A percentile compares a stretch with the other conserved stretches of the same genome.
Conservation (phyloP, 23 tunicate genomes). For the Clavelina lepadiformis region DNA sequence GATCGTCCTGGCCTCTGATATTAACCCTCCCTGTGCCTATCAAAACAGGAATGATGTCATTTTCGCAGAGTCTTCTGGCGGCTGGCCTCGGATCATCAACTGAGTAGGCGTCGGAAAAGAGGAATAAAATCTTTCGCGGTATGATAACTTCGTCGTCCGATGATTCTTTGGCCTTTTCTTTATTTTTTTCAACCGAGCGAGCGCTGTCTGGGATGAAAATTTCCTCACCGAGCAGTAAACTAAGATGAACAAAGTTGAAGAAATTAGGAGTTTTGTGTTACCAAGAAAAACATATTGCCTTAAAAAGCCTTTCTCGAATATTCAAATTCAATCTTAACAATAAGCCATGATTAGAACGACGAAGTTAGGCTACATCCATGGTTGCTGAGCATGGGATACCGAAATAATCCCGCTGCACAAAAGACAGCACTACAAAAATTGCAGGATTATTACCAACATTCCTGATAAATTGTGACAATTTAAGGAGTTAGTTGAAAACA, state of each 20-base stretch:
- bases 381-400: too few relatives aligned
- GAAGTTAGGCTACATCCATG: not conserved
- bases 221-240: not conserved
- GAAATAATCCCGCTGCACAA: too few relatives aligned
- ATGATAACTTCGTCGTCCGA: not conserved
- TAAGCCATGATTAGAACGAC: not conserved
- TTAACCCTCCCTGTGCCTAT: constrained; percentile 50
- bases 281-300: not conserved
- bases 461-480: too few relatives aligned
- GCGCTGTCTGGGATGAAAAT: constrained; percentile 3
- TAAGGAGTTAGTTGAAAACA: not conserved
- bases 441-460: not conserved
- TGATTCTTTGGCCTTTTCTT: not conserved
- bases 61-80: constrained; percentile 73
- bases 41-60: constrained; percentile 57
- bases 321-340: too few relatives aligned
- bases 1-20: constrained; percentile 18
- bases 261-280: not conserved
- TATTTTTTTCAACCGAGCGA: not conserved
- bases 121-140: constrained; percentile 50
- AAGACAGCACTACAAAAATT: not conserved
- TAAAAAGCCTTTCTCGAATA: too few relatives aligned
- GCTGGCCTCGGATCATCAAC: constrained; percentile 70
- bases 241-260: not conserved
- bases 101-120: constrained; percentile 68